These are phyloP conservation scores for Hormaphis cornu DNA, from an alignment of 1,140 invertebrate species.

Conservation along the genomic window DNA sequence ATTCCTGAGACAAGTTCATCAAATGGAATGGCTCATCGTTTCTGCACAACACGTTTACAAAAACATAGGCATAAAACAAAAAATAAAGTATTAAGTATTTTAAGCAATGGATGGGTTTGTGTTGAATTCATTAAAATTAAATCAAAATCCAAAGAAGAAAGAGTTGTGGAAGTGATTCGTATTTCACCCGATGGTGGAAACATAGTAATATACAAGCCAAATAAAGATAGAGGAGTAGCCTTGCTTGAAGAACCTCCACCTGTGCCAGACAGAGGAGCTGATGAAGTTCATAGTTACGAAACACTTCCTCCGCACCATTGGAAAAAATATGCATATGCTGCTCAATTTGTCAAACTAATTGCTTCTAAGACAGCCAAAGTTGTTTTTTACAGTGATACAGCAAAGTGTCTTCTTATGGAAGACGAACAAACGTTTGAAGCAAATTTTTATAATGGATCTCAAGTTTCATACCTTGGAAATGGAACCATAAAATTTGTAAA, in stretches of 20 bases:
- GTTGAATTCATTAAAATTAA: conserved; percentile 74
- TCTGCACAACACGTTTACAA: conserved; percentile 63
- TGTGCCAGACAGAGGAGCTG: conserved; percentile 50
- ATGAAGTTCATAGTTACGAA: conserved; percentile 62
- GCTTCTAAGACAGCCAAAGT: conserved; percentile 87
- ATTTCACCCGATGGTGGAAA: conserved; percentile 76
- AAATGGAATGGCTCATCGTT: conserved; percentile 35
- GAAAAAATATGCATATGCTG: conserved; percentile 86
- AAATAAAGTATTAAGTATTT: conserved; percentile 75
- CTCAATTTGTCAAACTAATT: conserved; percentile 76
- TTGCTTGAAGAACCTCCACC: conserved; percentile 50
- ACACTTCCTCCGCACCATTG: conserved; percentile 80
- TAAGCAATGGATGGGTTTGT: conserved; percentile 67
- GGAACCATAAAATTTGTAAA: conserved; percentile 34
- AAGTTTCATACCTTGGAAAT: conserved; percentile 34
- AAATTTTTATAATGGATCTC: conserved; percentile 58
- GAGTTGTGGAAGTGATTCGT: conserved; percentile 68
- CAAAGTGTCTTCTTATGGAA: conserved; percentile 89
- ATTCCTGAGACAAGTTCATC: conserved; percentile 15
- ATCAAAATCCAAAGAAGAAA: conserved; percentile 57
- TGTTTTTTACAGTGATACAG: conserved; percentile 68
- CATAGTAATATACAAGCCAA: conserved; percentile 59
- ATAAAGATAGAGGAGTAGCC: conserved; percentile 47
- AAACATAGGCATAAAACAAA: conserved; percentile 73
- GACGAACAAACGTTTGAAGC: conserved; percentile 78